A percentile compares a stretch with the other conserved stretches of the same genome.
Conservation (phyloP, 1,140 invertebrate species). For the Aphis gossypii region DNA sequence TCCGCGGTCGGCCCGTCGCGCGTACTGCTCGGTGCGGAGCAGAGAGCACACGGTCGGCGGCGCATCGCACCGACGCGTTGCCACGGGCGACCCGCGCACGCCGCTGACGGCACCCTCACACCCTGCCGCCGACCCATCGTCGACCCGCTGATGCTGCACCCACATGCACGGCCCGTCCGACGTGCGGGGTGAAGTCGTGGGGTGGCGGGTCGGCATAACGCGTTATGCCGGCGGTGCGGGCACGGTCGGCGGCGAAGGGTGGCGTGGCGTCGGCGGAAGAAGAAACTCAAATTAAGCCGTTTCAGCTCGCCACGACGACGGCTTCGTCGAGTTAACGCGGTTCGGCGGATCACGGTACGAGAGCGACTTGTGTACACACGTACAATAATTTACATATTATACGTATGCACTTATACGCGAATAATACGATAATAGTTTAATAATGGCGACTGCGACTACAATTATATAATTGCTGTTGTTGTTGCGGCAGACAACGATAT, state of each 20-base stretch:
- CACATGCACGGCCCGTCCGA: not conserved
- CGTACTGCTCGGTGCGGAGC: not conserved
- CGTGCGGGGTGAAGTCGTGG: not conserved
- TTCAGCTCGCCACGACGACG: not conserved
- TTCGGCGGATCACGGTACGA: not conserved
- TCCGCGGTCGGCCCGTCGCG: constrained; percentile 18
- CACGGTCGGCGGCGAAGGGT: too few species aligned
- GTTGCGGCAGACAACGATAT: not conserved
- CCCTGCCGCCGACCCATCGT: not conserved
- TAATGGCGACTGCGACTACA: not conserved
- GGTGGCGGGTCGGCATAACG: too few species aligned
- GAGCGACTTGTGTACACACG: not conserved
- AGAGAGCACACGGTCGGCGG: not conserved
- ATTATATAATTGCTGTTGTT: too few species aligned
- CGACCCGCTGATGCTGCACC: not conserved
- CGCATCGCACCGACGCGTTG: constrained; percentile 27
- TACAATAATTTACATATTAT: not conserved
- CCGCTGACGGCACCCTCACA: not conserved
- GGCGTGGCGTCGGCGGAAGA: not conserved
- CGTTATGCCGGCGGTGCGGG: not conserved
- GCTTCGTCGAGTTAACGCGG: not conserved
- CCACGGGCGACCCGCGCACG: constrained; percentile 34
- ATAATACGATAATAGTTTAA: not conserved
- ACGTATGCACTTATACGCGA: not conserved
- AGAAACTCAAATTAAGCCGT: not conserved